Evolutionary conservation across 2,113 vertebrate genomes (phyloP).

Genomic region (Litocranius walleri): DNA sequence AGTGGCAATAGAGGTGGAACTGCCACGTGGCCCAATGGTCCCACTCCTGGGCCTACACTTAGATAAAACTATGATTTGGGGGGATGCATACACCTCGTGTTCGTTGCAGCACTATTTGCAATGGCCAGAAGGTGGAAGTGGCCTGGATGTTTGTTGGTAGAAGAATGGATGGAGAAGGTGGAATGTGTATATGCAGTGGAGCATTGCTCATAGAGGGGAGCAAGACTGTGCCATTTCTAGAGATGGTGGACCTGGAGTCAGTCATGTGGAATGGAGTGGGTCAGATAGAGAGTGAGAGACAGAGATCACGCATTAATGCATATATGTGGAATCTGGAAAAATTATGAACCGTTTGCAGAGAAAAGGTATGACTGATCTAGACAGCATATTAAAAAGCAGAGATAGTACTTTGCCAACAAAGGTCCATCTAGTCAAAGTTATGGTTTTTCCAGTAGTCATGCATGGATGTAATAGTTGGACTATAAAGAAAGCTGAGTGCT

Average conservation of each 20-base stretch:
- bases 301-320: background rate
- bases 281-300: background rate
- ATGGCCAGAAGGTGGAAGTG: background rate
- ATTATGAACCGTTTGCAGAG: background rate
- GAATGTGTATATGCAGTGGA: background rate
- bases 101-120: background rate
- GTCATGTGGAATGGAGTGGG: background rate
- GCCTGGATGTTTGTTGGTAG: background rate
- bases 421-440: background rate
- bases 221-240: background rate
- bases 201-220: background rate
- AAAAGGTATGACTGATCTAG: background rate
- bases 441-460: background rate
- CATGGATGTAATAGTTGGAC: background rate
- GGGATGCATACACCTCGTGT: background rate
- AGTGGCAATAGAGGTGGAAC: background rate
- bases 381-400: background rate
- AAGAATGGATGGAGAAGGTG: background rate
- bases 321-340: background rate
- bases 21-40: fast-evolving
- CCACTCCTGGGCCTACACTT: background rate
- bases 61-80: background rate
- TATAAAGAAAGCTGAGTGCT: background rate
- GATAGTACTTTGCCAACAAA: background rate
- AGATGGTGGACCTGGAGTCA: background rate